These are phyloP conservation scores for Furnarius figulus DNA, from an alignment of 2,113 vertebrate genomes.

Conservation along the genomic window DNA sequence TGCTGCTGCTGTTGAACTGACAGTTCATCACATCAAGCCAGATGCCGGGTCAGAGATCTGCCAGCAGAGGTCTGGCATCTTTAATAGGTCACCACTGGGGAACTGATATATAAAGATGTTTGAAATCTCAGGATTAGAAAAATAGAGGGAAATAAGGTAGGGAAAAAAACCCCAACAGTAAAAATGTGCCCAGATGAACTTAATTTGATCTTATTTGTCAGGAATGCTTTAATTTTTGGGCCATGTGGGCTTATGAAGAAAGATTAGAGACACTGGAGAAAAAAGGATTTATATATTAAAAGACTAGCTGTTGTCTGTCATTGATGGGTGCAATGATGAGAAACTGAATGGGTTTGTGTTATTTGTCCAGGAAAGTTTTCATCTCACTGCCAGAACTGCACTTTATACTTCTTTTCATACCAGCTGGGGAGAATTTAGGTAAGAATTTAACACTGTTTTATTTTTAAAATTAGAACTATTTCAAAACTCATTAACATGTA, in stretches of 20 bases:
- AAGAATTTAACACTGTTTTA: slow-evolving; percentile 36
- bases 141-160: not conserved
- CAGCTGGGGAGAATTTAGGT: slow-evolving; percentile 76
- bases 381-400: slow-evolving; percentile 81
- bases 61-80: slow-evolving; percentile 30
- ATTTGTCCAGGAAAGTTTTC: slow-evolving; percentile 80
- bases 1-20: slow-evolving; percentile 1
- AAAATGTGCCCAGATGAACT: not conserved
- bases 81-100: not conserved
- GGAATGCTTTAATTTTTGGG: not conserved
- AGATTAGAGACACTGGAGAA: not conserved
- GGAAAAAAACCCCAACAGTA: not conserved
- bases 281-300: not conserved
- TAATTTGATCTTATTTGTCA: not conserved
- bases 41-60: slow-evolving; percentile 50
- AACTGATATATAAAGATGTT: not conserved
- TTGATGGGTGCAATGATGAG: not conserved
- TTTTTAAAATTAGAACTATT: not conserved
- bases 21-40: slow-evolving; percentile 8
- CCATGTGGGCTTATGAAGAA: not conserved
- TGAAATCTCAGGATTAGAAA: not conserved
- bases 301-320: not conserved
- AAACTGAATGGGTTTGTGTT: not conserved
- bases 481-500: not conserved
- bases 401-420: slow-evolving; percentile 82